These are phyloP conservation scores for Hirtodrosophila trivittata DNA, from an alignment of 2,888 invertebrate species.

Conservation along the genomic window DNA sequence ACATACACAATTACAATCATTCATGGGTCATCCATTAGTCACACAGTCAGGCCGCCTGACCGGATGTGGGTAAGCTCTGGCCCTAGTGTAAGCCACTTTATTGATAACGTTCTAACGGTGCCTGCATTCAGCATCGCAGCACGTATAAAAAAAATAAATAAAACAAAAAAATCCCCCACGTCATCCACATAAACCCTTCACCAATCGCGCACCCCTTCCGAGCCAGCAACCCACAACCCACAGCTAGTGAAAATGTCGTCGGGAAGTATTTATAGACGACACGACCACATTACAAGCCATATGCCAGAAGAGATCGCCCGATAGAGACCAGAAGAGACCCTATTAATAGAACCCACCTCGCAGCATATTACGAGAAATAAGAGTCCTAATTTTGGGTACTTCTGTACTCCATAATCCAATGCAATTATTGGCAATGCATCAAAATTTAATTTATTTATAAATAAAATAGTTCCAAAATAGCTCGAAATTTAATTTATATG, in stretches of 20 bases:
- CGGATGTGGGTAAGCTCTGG: slow-evolving; percentile 12
- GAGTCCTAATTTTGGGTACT: too few relatives aligned
- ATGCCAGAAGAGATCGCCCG: slow-evolving; percentile 7
- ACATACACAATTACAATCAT: slow-evolving; percentile 46
- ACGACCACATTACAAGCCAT: slow-evolving; percentile 26
- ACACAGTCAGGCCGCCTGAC: slow-evolving; percentile 4
- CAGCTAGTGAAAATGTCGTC: slow-evolving; percentile 29
- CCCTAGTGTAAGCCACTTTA: slow-evolving; percentile 10
- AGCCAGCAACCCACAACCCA: neutral
- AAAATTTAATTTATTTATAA: too few relatives aligned
- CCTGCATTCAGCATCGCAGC: slow-evolving; percentile 23
- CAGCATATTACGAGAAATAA: too few relatives aligned
- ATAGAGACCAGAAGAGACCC: slow-evolving; percentile 2
- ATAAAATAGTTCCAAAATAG: too few relatives aligned
- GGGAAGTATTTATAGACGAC: slow-evolving; percentile 35
- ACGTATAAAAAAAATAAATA: neutral
- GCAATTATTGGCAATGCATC: too few relatives aligned
- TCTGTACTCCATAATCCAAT: too few relatives aligned
- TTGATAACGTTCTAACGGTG: slow-evolving; percentile 31
- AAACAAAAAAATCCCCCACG: neutral
- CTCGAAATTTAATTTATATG: too few relatives aligned
- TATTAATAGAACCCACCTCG: too few relatives aligned
- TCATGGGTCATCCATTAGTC: slow-evolving; percentile 46
- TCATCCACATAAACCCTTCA: too few relatives aligned
- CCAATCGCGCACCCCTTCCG: neutral